Base-by-base conservation (phyloP, 2,113 vertebrate species). In the Callospermophilus lateralis region DNA sequence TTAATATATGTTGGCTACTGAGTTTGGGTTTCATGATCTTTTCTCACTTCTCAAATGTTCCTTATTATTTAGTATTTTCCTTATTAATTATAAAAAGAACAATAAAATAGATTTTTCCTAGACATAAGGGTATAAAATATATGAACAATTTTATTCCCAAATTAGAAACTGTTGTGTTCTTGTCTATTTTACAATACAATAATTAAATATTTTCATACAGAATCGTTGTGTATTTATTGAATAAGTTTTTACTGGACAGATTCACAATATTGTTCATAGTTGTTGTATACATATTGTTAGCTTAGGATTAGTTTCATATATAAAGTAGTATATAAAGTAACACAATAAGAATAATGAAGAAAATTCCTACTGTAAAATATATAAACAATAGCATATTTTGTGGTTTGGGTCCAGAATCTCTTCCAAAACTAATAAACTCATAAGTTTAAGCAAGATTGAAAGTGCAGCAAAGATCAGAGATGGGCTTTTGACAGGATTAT, bases 141-240 rank as follows among this genome's bases (percentile, higher is more conserved):
- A 42, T 63, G 55, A 74, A 17, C 2, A 73, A 89, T 6, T 53
- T 53, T 1, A 65, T 80, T 87, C 0, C 9, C 76, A 63, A 93
- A 48, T 5, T 84, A 6, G 61, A 79, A 88, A 67, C 32, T 37
- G 51, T 51, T 90, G 26, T 76, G 55, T 91, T 89, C 22, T 28
- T 61, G n/a, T 94, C 2, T 89, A 6, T 55, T 90, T 55, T 76
- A 65, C 12, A 90, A 92, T 84, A 39, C 1, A 48, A 1, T 28
- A 63, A 58, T 61, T 58, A 24, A 58, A 58, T 20, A 63, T 58
- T 89, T 74, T 26, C 24, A 73, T 76, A 3, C 1, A 55, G 19
- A 77, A 58, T 63, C 72, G 70, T 90, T 79, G 22, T 80, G 79
- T 74, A 55, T 74, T 95, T 42, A 94, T 15, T 91, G 26, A 63